phyloP scores from a whole-genome alignment of 2,113 vertebrate species.

The Trogon melanurus region DNA sequence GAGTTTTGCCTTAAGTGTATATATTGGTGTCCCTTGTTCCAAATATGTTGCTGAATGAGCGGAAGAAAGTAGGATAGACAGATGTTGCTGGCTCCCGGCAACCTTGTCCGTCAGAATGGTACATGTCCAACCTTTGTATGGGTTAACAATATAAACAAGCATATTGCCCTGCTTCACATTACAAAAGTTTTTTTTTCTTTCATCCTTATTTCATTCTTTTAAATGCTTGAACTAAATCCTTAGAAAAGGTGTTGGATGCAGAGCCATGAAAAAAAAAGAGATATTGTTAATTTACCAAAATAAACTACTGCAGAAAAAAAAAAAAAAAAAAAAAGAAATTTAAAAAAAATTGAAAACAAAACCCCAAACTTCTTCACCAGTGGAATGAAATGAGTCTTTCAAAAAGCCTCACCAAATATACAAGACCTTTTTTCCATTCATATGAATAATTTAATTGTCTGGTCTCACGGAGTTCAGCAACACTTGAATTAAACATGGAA shows the following conservation, averaged over 20 bases:
- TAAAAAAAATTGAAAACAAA: background rate
- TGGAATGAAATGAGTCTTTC: background rate
- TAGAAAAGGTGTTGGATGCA: background rate
- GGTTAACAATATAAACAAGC: background rate
- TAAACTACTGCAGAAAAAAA: background rate
- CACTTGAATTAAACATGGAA: background rate
- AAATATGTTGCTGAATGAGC: background rate
- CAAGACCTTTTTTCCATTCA: background rate
- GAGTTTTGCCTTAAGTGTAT: background rate
- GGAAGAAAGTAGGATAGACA: slow-evolving; percentile 24
- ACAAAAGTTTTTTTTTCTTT: background rate
- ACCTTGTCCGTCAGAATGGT: background rate
- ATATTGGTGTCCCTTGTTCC: background rate
- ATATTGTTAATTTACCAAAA: background rate
- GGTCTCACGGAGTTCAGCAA: background rate
- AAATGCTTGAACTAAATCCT: background rate
- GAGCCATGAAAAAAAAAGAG: background rate
- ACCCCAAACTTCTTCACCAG: background rate
- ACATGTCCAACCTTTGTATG: background rate
- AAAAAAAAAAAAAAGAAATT: background rate
- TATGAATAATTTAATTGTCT: background rate
- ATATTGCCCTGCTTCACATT: background rate
- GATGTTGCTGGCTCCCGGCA: slow-evolving; percentile 32
- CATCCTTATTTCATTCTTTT: background rate
- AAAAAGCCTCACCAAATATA: background rate